Evolutionary conservation across 2,888 invertebrate species (phyloP).

Genomic region (Ischnus inquisitorius): DNA sequence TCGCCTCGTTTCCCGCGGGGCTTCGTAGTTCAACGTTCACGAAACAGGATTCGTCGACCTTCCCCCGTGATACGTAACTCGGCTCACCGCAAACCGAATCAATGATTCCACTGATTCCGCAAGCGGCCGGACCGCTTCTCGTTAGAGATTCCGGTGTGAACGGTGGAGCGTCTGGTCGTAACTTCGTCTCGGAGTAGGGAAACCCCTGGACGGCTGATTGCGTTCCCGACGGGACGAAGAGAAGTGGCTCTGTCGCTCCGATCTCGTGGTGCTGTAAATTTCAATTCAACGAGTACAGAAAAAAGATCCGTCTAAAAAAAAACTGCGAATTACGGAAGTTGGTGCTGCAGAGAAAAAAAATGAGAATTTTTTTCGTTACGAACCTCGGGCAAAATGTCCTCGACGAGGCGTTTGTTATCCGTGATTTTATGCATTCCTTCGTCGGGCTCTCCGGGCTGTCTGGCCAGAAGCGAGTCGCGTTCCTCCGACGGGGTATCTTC

Average conservation of each 20-base stretch:
- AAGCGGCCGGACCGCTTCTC: conserved; percentile 35
- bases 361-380: neutral
- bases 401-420: conserved; percentile 40
- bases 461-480: conserved; percentile 40
- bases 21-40: conserved; percentile 71
- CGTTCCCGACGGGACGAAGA: conserved; percentile 35
- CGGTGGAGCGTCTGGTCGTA: conserved; percentile 76
- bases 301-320: neutral
- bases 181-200: conserved; percentile 72
- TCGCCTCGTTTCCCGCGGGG: neutral
- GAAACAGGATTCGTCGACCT: conserved; percentile 71
- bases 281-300: neutral
- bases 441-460: conserved; percentile 63
- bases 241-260: conserved; percentile 8
- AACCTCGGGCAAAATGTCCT: conserved; percentile 58
- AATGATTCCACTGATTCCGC: conserved; percentile 58
- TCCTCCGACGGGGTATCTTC: conserved; percentile 34
- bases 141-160: conserved; percentile 75
- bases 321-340: neutral
- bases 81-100: conserved; percentile 44
- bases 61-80: conserved; percentile 53
- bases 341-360: neutral
- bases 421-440: conserved; percentile 54
- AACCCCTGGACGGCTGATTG: conserved; percentile 63
- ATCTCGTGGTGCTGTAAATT: conserved; percentile 41